These are phyloP conservation scores for Brachypteracias leptosomus DNA, from an alignment of 2,113 vertebrate species.

Conservation along the genomic window DNA sequence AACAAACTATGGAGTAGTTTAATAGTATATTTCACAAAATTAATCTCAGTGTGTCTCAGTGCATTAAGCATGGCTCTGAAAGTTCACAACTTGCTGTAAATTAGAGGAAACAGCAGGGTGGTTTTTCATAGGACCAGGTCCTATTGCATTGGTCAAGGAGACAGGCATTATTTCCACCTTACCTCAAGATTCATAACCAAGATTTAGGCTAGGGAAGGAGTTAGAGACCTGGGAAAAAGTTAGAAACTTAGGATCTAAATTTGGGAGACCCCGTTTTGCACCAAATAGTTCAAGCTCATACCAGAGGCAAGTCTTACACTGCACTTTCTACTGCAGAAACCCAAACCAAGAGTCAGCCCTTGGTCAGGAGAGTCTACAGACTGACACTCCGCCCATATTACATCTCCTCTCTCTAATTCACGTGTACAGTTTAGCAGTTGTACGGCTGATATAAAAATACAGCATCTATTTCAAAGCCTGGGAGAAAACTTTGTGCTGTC, in stretches of 20 bases:
- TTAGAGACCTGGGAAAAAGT: background rate
- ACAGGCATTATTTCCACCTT: background rate
- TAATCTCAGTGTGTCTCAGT: background rate
- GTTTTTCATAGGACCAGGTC: background rate
- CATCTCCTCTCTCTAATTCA: background rate
- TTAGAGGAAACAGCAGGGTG: background rate
- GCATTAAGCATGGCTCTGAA: background rate
- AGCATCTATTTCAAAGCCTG: background rate
- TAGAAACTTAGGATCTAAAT: background rate
- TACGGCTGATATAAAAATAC: background rate
- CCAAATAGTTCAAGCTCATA: background rate
- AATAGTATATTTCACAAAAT: background rate
- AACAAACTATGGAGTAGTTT: background rate
- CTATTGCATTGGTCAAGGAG: background rate
- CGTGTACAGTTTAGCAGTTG: background rate
- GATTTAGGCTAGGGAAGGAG: background rate
- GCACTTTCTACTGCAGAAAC: background rate
- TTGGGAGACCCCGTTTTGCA: background rate
- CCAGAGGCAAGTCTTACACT: background rate
- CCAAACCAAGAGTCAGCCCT: background rate
- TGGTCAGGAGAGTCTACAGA: background rate
- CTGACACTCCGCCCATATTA: background rate
- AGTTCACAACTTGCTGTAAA: background rate
- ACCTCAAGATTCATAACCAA: background rate
- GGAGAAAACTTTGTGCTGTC: background rate